phyloP scores from a whole-genome alignment of 2,888 invertebrate species.

The Acronicta aceris region DNA sequence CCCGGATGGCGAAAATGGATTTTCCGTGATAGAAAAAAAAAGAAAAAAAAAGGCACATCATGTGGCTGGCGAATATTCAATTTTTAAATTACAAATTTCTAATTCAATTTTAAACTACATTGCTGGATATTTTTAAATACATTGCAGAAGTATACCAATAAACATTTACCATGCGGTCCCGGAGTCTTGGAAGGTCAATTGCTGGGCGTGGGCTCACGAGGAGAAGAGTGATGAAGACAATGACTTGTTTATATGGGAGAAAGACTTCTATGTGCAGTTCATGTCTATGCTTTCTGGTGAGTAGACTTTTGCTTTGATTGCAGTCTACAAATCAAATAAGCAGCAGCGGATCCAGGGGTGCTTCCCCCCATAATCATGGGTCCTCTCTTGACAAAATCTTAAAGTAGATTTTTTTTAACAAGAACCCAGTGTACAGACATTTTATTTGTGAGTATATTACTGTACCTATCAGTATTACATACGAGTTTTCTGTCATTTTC shows the following conservation, averaged over 20 bases:
- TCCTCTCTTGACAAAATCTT: too few relatives aligned
- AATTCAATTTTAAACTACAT: neutral
- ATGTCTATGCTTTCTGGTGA: conserved; percentile 83
- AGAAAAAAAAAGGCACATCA: too few relatives aligned
- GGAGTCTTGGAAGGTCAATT: conserved; percentile 62
- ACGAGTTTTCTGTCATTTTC: conserved; percentile 56
- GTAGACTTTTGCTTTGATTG: conserved; percentile 1
- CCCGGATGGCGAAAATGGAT: too few relatives aligned
- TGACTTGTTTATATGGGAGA: conserved; percentile 88
- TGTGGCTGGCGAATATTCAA: too few relatives aligned
- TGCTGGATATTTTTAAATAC: neutral
- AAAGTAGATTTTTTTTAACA: too few relatives aligned
- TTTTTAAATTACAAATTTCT: too few relatives aligned
- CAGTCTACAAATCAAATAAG: neutral
- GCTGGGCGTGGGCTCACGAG: conserved; percentile 70
- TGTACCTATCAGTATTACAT: neutral
- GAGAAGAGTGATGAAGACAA: conserved; percentile 63
- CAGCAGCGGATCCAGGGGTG: too few relatives aligned
- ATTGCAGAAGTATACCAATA: conserved; percentile 66
- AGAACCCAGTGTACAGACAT: too few relatives aligned
- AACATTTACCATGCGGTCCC: conserved; percentile 59
- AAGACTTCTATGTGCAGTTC: conserved; percentile 89
- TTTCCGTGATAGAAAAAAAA: too few relatives aligned
- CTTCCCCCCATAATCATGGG: too few relatives aligned
- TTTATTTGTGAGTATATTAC: too few relatives aligned